These are phyloP conservation scores for Eledona agricola DNA, from an alignment of 2,888 invertebrate genomes.

Conservation along the genomic window DNA sequence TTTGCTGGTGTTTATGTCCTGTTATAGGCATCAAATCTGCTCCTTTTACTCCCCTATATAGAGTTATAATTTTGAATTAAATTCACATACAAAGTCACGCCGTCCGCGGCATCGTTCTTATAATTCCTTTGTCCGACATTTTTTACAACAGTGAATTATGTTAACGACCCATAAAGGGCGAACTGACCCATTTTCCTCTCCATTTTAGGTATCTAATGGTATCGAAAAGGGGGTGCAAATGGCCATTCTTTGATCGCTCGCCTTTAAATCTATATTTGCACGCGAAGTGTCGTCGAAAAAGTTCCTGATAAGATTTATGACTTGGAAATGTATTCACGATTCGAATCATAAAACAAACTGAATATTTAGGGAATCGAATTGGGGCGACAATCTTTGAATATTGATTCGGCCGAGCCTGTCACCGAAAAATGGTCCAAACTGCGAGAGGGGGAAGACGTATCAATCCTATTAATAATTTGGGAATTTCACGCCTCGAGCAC, in stretches of 20 bases:
- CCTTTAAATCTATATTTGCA: constrained; percentile 24
- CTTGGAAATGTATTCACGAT: constrained; percentile 22
- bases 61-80: constrained; percentile 7
- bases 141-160: constrained; percentile 19
- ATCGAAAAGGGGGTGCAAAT: too few relatives aligned
- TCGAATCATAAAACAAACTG: constrained; percentile 19
- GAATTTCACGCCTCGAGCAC: too few relatives aligned
- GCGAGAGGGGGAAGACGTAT: too few relatives aligned
- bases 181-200: constrained; percentile 22
- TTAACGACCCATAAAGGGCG: constrained; percentile 22
- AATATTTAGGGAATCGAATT: constrained; percentile 18
- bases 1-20: too few relatives aligned
- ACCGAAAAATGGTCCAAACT: too few relatives aligned
- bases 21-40: too few relatives aligned
- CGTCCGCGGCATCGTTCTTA: constrained; percentile 4
- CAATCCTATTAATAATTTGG: too few relatives aligned
- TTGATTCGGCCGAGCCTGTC: too few relatives aligned
- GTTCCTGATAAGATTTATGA: constrained; percentile 30
- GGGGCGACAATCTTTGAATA: constrained; percentile 25
- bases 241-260: neutral
- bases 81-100: neutral
- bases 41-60: too few relatives aligned
- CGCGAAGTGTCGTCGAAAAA: constrained; percentile 15
- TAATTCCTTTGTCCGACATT: constrained; percentile 3
- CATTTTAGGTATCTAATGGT: constrained; percentile 1